These are phyloP conservation scores for Eudasyphora cyanicolor DNA, from an alignment of 2,888 invertebrate species.

Conservation along the genomic window DNA sequence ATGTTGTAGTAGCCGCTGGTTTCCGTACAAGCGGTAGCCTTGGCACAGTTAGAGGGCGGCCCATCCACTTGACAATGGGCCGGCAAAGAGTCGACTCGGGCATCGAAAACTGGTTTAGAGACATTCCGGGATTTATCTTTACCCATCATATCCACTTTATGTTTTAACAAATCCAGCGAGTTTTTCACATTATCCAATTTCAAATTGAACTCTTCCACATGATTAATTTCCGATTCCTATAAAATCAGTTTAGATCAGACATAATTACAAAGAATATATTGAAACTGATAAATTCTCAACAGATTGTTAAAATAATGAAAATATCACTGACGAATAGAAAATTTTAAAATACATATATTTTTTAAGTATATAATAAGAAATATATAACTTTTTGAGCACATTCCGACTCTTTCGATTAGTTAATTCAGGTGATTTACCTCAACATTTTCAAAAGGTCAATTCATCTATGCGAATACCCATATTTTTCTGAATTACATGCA, in stretches of 20 bases:
- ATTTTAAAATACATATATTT: too few relatives aligned
- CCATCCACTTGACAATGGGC: background rate
- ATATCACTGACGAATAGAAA: too few relatives aligned
- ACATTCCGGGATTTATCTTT: background rate
- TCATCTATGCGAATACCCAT: background rate
- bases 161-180: conserved; percentile 15
- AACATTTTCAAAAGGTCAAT: too few relatives aligned
- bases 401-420: too few relatives aligned
- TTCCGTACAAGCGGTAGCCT: conserved; percentile 19
- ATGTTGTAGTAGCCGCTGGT: conserved; percentile 43
- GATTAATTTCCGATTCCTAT: background rate
- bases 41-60: conserved; percentile 17
- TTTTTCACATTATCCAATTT: conserved; percentile 27
- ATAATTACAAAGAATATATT: too few relatives aligned
- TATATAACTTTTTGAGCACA: too few relatives aligned
- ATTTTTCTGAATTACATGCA: background rate
- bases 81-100: conserved; percentile 30
- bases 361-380: too few relatives aligned
- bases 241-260: too few relatives aligned
- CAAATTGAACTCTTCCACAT: too few relatives aligned
- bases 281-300: too few relatives aligned
- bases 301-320: too few relatives aligned
- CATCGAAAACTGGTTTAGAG: conserved; percentile 29
- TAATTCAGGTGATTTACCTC: too few relatives aligned
- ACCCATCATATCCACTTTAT: conserved; percentile 1